A percentile compares a stretch with the other conserved stretches of the same genome.
These are phyloP conservation scores for Tolypeutes matacus DNA, from an alignment of 2,797 vertebrate genomes.

Conservation along the genomic window DNA sequence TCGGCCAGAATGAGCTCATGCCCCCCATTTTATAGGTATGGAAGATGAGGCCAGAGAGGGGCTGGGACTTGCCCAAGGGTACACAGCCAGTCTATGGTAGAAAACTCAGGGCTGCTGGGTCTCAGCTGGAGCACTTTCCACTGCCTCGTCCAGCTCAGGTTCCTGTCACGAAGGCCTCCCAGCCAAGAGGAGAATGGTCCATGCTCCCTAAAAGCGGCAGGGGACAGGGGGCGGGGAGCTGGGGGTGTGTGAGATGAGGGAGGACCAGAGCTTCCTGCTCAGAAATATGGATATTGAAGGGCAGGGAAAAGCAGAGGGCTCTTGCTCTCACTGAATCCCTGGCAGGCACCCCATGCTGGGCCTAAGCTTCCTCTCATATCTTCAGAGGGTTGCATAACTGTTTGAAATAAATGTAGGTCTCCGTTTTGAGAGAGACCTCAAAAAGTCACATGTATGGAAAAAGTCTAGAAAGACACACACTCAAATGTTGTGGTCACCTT, in stretches of 20 bases:
- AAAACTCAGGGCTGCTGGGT: background rate
- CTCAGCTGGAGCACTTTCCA: background rate
- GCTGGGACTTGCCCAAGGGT: background rate
- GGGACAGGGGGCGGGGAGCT: background rate
- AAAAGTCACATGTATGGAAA: background rate
- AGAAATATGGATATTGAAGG: background rate
- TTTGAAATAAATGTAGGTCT: background rate
- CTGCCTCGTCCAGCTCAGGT: background rate
- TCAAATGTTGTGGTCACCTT: background rate
- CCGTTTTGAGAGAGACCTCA: background rate
- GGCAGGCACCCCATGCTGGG: background rate
- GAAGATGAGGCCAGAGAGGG: background rate
- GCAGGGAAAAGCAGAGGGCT: background rate
- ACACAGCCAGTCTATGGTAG: background rate
- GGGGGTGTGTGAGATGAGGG: background rate
- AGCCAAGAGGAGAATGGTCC: background rate
- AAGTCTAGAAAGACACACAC: background rate
- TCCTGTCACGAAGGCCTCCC: background rate
- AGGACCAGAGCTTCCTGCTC: background rate
- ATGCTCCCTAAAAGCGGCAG: too few species aligned
- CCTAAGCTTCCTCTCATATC: background rate
- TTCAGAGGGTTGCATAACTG: background rate
- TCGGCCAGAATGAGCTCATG: background rate
- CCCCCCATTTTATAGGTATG: constrained; percentile 1
- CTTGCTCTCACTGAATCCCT: background rate